Evolutionary conservation across 2,888 invertebrate genomes (phyloP), one percentile per base, ranked within the genome.

Genomic region (Microctonus hyperodae): DNA sequence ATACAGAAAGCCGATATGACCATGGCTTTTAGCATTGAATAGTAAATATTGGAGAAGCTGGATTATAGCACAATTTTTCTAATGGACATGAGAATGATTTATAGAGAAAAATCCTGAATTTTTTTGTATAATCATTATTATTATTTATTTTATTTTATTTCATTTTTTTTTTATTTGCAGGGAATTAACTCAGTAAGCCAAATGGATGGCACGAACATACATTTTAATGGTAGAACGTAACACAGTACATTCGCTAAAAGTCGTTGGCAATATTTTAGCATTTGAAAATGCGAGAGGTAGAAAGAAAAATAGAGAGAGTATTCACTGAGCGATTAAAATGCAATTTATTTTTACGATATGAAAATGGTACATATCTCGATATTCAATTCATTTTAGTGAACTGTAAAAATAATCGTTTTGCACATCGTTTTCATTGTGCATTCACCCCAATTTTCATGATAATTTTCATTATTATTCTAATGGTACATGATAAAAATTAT

Each of bases 261-360:
- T 37, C 13, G n/a, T 37, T 2, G 11, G 11, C 37, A 11, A 3
- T 37, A 37, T n/a, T 37, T 37, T n/a, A 37, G 13, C 37, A 6
- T 37, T 37, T 6, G n/a, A 13, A 11, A n/a, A n/a, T 13, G n/a
- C 3, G n/a, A 37, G 37, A 37, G n/a, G n/a, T 13, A 37, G n/a
- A 37, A 35, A 35, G 2, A 51, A 13, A 51, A 25, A n/a, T 13
- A 25, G 28, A 31, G 28, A 20, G 9, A 22, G 31, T 40, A 58
- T 65, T 37, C 37, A 31, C 31, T n/a, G 51, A 37, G 51, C 60
- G 63, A 70, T 70, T 70, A 70, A 68, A 68, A 65, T 31, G 37
- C 68, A 60, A 63, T 68, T 61, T 50, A 28, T 40, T 55, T 68
- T 68, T 70, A 70, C 37, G 58, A 58, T 59, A 35, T 11, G 16